Conservation (phyloP, 53 echinoderm and acorn worm species). For the Apostichopus leukothele region DNA sequence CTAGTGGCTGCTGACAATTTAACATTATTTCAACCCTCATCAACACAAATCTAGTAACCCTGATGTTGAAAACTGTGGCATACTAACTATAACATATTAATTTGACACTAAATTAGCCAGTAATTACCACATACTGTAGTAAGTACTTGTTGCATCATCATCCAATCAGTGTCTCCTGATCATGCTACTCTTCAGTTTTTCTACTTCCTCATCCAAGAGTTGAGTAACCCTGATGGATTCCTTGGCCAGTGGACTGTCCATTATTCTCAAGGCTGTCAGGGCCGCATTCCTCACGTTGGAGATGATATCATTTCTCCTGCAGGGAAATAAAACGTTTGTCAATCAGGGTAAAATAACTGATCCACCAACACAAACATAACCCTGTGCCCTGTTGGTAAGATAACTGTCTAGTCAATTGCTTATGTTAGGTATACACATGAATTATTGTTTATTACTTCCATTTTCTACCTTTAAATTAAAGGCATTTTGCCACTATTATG, state of each 20-base stretch:
- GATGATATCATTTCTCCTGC: slow-evolving; percentile 91
- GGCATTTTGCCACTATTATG: not conserved
- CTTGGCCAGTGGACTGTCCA: slow-evolving; percentile 78
- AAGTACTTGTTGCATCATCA: too few species aligned
- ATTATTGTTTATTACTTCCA: too few species aligned
- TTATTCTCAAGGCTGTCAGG: slow-evolving; percentile 68
- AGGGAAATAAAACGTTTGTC: not conserved
- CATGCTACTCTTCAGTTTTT: slow-evolving; percentile 51
- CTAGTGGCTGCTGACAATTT: too few species aligned
- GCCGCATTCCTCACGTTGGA: slow-evolving; percentile 90
- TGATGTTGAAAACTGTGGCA: too few species aligned
- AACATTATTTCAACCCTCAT: too few species aligned
- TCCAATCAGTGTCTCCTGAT: slow-evolving; percentile 5
- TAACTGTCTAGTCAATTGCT: not conserved
- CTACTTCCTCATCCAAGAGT: slow-evolving; percentile 75
- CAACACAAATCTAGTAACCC: too few species aligned
- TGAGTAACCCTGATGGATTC: slow-evolving; percentile 83
- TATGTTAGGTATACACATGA: too few species aligned
- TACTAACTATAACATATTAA: too few species aligned
- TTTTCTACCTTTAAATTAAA: not conserved
- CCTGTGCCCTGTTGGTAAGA: too few species aligned
- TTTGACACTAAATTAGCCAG: too few species aligned
- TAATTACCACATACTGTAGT: too few species aligned
- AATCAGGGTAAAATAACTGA: not conserved
- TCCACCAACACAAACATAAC: too few species aligned